A percentile compares a stretch with the other conserved stretches of the same genome.
These are phyloP conservation scores for Agelas oroides DNA, from an alignment of 37 sponge, comb jelly and placozoan species.

Conservation along the genomic window DNA sequence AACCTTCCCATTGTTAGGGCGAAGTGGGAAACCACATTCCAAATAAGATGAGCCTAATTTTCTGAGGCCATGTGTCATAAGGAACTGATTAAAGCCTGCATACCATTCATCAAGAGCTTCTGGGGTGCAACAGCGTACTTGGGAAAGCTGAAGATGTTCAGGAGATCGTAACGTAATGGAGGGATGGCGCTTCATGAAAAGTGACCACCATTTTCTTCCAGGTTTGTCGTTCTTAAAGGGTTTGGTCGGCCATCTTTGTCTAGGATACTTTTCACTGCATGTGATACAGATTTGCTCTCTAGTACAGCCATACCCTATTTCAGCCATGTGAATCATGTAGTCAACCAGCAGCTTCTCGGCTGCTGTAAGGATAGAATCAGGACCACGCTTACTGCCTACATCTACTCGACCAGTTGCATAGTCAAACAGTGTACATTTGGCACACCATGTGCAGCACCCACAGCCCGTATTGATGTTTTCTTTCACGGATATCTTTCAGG, in stretches of 20 bases:
- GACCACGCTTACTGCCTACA: background rate
- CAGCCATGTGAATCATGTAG: too few species aligned
- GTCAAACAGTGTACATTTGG: background rate
- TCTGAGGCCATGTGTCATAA: background rate
- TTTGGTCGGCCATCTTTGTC: constrained; percentile 14
- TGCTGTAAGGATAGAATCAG: background rate
- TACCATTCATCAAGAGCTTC: constrained; percentile 8
- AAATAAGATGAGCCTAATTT: too few species aligned
- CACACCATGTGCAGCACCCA: too few species aligned
- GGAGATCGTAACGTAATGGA: constrained; percentile 7
- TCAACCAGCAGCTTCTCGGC: too few species aligned
- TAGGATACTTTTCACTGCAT: background rate
- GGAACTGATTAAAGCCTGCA: constrained; percentile 9
- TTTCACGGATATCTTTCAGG: too few species aligned
- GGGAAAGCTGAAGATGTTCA: constrained; percentile 24
- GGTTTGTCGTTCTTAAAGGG: constrained; percentile 24
- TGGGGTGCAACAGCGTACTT: constrained; percentile 8
- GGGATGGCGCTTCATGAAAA: constrained; percentile 22
- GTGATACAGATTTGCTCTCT: background rate
- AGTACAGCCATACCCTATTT: too few species aligned
- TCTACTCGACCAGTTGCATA: background rate
- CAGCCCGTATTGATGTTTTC: too few species aligned
- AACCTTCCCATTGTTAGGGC: constrained; percentile 44
- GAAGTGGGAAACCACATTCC: too few species aligned
- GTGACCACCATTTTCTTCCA: constrained; percentile 35